Base-by-base conservation (phyloP, 2,113 vertebrate genomes). In the Lates calcarifer region DNA sequence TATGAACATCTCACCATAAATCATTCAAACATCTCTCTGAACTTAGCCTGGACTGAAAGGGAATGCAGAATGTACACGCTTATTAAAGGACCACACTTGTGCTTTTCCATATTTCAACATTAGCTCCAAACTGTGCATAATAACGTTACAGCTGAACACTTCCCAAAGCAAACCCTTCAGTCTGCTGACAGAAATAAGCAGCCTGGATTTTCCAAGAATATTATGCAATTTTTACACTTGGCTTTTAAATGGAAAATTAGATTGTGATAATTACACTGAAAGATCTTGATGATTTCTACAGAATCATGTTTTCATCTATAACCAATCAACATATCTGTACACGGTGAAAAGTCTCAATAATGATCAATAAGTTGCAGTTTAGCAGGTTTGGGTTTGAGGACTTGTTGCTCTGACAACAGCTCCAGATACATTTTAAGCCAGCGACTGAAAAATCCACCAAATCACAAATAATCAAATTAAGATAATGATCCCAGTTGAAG, bases 1-100 rank as follows among this genome's bases (percentile, higher is more conserved):
- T 49, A 63, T 64, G 53, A 80, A 81, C 66, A 74, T 72, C 57
- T 58, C 53, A 43, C 62, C 83, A 93, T 92, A 81, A 91, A 93
- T 91, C 82, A 91, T 91, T 85, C 24, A 86, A 77, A 60, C 45
- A 49, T 77, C 73, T 55, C 74, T 80, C 65, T 91, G 82, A 82
- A 89, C 74, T 80, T 12, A 68, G 24, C 15, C 41, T 35, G 70
- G 71, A 81, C 41, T 53, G 53, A 77, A 72, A 83, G 43, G 57
- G 61, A 83, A 79, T 58, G 11, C 22, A 62, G 60, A 82, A 88
- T 64, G 49, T 58, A 61, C 28, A 68, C 35, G 77, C 35, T 35
- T 60, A 43, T 39, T 45, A 41, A 47, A 74, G 51, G 20, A 29
- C 26, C 14, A 56, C 20, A 41, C 58, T 55, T 5, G 6, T 37